These are phyloP conservation scores for Enteromius radiatus DNA, from an alignment of 2,797 vertebrate genomes.

Conservation along the genomic window DNA sequence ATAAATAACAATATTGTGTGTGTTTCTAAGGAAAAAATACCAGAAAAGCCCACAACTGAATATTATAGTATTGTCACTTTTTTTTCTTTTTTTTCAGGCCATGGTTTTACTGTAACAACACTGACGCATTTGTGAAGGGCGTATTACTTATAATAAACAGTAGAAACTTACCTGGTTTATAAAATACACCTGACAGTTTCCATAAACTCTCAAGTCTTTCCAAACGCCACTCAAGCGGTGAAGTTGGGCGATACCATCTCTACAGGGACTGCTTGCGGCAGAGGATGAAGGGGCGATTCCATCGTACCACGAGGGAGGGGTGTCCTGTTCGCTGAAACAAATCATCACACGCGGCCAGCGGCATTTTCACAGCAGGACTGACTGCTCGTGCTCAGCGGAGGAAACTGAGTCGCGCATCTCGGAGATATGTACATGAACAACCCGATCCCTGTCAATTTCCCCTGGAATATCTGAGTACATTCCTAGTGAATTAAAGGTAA, in stretches of 20 bases:
- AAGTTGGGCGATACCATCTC: slow-evolving; percentile 3
- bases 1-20: no score
- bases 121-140: background rate
- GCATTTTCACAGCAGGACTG: slow-evolving; percentile 4
- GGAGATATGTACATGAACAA: slow-evolving; percentile 49
- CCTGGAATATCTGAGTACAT: slow-evolving; percentile 38
- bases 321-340: background rate
- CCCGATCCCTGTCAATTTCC: background rate
- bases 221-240: background rate
- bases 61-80: background rate
- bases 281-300: slow-evolving; percentile 31
- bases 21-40: background rate
- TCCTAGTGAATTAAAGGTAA: slow-evolving; percentile 45
- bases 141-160: background rate
- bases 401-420: background rate
- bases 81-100: background rate
- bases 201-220: background rate
- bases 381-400: background rate
- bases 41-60: background rate
- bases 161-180: background rate
- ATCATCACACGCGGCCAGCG: slow-evolving; percentile 11
- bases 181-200: background rate
- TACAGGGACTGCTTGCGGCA: background rate
- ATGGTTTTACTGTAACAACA: slow-evolving; percentile 1
- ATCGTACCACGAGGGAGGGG: slow-evolving; percentile 18